phyloP scores from a whole-genome alignment of 2,113 vertebrate species.

The Kobus ellipsiprymnus region DNA sequence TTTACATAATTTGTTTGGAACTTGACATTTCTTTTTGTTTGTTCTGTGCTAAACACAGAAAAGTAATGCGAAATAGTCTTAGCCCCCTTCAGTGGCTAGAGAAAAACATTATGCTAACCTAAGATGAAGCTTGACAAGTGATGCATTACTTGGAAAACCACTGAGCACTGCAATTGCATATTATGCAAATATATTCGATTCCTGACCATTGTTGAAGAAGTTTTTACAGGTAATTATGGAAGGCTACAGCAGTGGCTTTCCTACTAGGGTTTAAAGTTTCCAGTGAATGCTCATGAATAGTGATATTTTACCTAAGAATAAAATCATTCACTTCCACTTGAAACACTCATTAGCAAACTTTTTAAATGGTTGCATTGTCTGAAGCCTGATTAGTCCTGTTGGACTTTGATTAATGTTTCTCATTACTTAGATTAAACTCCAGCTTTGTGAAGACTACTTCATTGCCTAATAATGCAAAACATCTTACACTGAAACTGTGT shows the following conservation, averaged over 20 bases:
- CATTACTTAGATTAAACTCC: conserved; percentile 68
- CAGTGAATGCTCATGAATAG: conserved; percentile 13
- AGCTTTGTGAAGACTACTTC: conserved; percentile 52
- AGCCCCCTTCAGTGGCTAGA: neutral
- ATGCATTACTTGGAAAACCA: conserved; percentile 1
- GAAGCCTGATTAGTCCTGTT: conserved; percentile 33
- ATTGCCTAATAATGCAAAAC: conserved; percentile 53
- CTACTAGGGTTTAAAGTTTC: neutral
- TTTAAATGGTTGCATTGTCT: conserved; percentile 56
- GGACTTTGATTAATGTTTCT: conserved; percentile 68
- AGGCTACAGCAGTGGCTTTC: neutral
- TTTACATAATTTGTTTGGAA: neutral
- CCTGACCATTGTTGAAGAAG: neutral
- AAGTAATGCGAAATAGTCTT: neutral
- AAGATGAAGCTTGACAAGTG: conserved; percentile 46
- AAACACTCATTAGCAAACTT: conserved; percentile 65
- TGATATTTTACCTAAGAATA: conserved; percentile 48
- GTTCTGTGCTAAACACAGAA: neutral
- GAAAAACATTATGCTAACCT: neutral
- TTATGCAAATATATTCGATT: conserved; percentile 64
- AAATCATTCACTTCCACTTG: conserved; percentile 19
- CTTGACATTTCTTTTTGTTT: neutral
- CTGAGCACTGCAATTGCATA: conserved; percentile 10
- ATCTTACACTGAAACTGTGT: conserved; percentile 40
- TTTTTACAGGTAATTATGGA: conserved; percentile 45